Base-by-base conservation (phyloP, 2,888 invertebrate genomes). In the Cantharis rufa region DNA sequence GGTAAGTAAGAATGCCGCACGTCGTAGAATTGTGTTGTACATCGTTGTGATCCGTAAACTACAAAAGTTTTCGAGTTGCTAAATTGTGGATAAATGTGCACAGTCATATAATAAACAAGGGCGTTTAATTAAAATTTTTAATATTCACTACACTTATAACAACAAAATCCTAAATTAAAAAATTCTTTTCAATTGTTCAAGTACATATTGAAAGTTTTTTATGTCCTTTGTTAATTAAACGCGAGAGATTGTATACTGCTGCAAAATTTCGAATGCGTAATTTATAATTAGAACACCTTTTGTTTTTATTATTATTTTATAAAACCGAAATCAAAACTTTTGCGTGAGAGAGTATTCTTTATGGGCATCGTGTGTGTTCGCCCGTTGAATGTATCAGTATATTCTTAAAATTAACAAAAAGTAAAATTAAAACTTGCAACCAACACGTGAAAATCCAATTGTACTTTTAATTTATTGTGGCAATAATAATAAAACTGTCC, bases 401-500 rank as follows among this genome's bases (percentile, higher is more conserved):
- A 48, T 75, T 63, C 48, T 28, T 15, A 48, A 64, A 18, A 70
- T 21, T 70, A 70, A 66, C 69, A 75, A 71, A 70, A 75, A 62
- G 71, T 69, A 68, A 71, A 75, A 75, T 71, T 63, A 24, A 32
- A 61, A 62, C 27, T 70, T 15, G 69, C 61, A 72, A 72, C 66
- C 61, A 66, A n/a, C 18, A 72, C 72, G 70, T 64, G 69, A 72
- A 61, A 48, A 66, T 16, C 24, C 64, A 64, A 72, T 76, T 76
- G 73, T 71, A 77, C 68, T 77, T 77, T 74, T 72, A 61, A 73
- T 70, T 69, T 70, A 71, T 73, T 70, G 68, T 62, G 48, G 72
- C 28, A 61, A 69, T 70, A 73, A 70, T 68, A 62, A 70, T 73
- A 77, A 73, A 77, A 73, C 73, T 73, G 76, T 76, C 70, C 73